Percentiles rank a stretch among this genome's conserved stretches.
Conservation (phyloP, 2,797 vertebrate species). For the Podarcis lilfordi region DNA sequence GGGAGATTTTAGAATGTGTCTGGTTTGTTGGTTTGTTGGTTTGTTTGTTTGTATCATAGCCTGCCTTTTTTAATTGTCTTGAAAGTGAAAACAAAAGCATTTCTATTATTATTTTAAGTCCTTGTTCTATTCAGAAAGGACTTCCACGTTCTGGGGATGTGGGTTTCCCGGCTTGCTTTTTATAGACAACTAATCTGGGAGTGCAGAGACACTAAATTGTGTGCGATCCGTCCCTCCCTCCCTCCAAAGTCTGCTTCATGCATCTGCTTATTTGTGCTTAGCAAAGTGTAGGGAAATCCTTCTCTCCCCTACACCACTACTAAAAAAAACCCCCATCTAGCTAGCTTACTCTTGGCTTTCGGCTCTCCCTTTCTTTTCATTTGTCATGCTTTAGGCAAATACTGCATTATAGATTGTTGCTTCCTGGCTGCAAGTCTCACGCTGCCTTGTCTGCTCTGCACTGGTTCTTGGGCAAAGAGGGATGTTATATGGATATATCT, state of each 20-base stretch:
- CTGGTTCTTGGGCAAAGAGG: background rate
- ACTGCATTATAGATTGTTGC: background rate
- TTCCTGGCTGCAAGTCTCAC: background rate
- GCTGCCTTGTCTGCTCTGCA: background rate
- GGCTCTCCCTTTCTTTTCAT: background rate
- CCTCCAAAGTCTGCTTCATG: no score
- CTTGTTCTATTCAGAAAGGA: background rate
- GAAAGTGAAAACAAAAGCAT: background rate
- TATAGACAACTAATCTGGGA: background rate
- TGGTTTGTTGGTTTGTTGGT: no score
- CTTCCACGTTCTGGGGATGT: no score
- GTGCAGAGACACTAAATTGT: no score
- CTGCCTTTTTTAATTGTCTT: no score
- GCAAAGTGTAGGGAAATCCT: no score
- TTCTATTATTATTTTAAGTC: background rate
- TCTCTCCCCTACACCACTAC: no score
- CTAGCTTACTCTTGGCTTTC: no score
- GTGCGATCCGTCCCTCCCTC: background rate
- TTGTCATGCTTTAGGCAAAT: background rate
- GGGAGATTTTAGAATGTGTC: no score
- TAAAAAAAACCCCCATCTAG: no score
- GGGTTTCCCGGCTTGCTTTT: background rate
- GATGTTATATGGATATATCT: background rate
- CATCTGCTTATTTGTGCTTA: background rate
- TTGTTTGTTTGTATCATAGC: no score